A percentile compares a stretch with the other conserved stretches of the same genome.
These are phyloP conservation scores for Pterostichus madidus DNA, from an alignment of 2,888 invertebrate species.

Conservation along the genomic window DNA sequence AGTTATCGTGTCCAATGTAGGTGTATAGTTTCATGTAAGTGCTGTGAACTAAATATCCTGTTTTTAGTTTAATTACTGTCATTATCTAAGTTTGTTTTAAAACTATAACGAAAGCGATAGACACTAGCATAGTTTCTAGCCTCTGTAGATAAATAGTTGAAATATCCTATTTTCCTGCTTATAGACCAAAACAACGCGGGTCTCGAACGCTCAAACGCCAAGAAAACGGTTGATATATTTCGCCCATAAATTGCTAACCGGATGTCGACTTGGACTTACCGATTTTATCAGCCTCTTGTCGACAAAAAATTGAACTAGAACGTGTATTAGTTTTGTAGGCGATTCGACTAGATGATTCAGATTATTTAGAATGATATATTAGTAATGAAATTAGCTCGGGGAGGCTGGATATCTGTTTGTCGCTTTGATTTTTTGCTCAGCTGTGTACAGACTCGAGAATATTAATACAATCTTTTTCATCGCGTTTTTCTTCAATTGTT, in stretches of 20 bases:
- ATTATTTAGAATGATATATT: conserved; percentile 57
- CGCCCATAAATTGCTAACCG: conserved; percentile 50
- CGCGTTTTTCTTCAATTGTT: conserved; percentile 41
- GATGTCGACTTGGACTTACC: conserved; percentile 46
- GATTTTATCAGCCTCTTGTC: conserved; percentile 48
- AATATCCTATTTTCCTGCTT: conserved; percentile 54
- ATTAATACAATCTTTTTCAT: conserved; percentile 47
- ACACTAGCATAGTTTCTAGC: conserved; percentile 34
- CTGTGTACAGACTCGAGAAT: background rate
- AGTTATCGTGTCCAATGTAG: conserved; percentile 49
- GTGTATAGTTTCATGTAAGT: conserved; percentile 50
- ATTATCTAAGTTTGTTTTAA: conserved; percentile 57
- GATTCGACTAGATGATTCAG: conserved; percentile 34
- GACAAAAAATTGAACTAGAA: conserved; percentile 56
- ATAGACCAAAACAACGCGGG: conserved; percentile 55
- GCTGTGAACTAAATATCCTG: conserved; percentile 58
- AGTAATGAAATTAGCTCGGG: conserved; percentile 43
- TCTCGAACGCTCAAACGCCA: background rate
- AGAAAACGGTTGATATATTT: conserved; percentile 56
- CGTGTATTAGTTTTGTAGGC: conserved; percentile 47
- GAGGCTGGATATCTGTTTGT: conserved; percentile 20
- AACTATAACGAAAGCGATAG: conserved; percentile 61
- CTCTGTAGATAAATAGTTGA: conserved; percentile 36
- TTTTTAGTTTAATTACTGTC: conserved; percentile 62
- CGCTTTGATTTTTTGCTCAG: conserved; percentile 4